Evolutionary conservation across 1,140 invertebrate species (phyloP).

Genomic region (Polypedilum pembai): DNA sequence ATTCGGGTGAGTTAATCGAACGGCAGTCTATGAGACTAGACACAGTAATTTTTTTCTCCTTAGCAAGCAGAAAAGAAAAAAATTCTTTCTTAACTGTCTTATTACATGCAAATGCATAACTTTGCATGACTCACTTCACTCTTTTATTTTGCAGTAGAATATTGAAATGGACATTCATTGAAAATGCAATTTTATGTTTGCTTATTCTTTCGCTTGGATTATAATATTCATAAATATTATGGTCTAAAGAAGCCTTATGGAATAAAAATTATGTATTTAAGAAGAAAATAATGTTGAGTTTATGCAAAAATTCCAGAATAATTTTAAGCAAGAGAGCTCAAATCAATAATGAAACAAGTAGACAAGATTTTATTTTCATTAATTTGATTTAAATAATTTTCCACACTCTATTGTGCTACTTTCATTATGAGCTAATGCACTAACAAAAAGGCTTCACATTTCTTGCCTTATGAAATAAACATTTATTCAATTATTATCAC

Average conservation of each 20-base stretch:
- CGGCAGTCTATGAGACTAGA: neutral
- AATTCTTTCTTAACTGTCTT: neutral
- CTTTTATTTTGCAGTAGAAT: neutral
- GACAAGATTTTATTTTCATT: too few species aligned
- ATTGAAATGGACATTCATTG: slow-evolving; percentile 1
- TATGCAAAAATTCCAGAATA: too few species aligned
- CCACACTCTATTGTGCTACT: too few species aligned
- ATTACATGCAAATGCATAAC: slow-evolving; percentile 2
- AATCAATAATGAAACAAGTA: too few species aligned
- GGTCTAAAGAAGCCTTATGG: neutral
- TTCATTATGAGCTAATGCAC: too few species aligned
- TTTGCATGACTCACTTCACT: slow-evolving; percentile 4
- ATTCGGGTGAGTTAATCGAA: neutral
- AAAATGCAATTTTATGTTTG: slow-evolving; percentile 8
- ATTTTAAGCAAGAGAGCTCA: too few species aligned
- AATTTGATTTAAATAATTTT: too few species aligned
- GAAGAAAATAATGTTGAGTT: too few species aligned
- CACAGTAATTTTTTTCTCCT: neutral
- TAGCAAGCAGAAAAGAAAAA: neutral
- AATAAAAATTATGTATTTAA: neutral
- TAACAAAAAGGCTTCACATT: neutral
- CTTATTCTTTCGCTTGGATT: neutral
- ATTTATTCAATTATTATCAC: slow-evolving; percentile 19
- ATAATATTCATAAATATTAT: slow-evolving; percentile 20
- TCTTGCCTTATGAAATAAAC: neutral